Evolutionary conservation across 2,888 invertebrate genomes (phyloP).

Genomic region (Alloscopus bannaensis): DNA sequence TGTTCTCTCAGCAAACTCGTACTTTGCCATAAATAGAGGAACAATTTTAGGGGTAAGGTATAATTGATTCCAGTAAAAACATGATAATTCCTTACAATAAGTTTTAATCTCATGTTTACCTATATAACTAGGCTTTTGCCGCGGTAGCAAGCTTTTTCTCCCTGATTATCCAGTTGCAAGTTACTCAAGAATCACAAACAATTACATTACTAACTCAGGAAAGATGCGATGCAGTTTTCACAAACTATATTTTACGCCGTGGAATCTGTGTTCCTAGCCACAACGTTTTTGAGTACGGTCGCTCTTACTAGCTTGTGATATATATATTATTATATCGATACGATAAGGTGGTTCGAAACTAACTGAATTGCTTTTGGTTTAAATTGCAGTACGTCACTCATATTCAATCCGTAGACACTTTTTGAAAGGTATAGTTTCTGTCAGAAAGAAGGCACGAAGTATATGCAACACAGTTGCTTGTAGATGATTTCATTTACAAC

Average conservation of each 20-base stretch:
- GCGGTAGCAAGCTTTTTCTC: constrained; percentile 59
- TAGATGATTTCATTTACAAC: too few relatives aligned
- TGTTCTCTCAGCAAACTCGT: constrained; percentile 47
- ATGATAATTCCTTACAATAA: too few relatives aligned
- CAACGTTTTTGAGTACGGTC: neutral
- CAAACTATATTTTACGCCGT: neutral
- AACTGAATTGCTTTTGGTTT: too few relatives aligned
- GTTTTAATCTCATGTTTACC: neutral
- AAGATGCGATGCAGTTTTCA: neutral
- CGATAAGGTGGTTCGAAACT: too few relatives aligned
- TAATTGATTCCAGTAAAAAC: neutral
- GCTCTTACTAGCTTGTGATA: too few relatives aligned
- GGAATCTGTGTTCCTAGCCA: neutral
- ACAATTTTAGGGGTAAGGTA: constrained; percentile 52
- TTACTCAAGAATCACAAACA: neutral
- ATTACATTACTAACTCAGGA: neutral
- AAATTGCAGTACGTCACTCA: too few relatives aligned
- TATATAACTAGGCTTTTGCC: constrained; percentile 47
- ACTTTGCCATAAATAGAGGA: constrained; percentile 46
- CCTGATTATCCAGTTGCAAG: constrained; percentile 60
- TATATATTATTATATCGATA: too few relatives aligned
- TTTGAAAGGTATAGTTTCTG: too few relatives aligned
- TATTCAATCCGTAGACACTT: too few relatives aligned
- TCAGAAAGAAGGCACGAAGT: too few relatives aligned
- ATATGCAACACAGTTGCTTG: too few relatives aligned